A percentile compares a stretch with the other conserved stretches of the same genome.
These are phyloP conservation scores for Apamea crenata DNA, from an alignment of 2,888 invertebrate species.

Conservation along the genomic window DNA sequence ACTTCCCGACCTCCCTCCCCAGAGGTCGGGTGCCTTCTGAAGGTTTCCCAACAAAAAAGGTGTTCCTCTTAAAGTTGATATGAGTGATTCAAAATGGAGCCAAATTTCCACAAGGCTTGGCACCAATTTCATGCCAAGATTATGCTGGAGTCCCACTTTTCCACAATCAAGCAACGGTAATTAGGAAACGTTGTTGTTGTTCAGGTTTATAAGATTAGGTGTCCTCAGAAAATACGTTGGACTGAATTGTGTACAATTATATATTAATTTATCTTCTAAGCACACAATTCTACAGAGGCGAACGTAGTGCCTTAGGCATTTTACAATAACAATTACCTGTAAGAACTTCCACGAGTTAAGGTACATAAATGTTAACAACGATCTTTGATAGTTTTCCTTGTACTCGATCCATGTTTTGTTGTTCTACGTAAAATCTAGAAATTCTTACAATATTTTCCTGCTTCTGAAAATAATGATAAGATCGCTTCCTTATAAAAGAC, in stretches of 20 bases:
- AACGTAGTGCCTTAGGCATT: background rate
- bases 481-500: conserved; percentile 37
- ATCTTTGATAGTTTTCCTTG: conserved; percentile 19
- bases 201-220: background rate
- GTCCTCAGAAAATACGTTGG: background rate
- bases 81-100: background rate
- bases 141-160: background rate
- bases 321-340: background rate
- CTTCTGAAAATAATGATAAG: conserved; percentile 19
- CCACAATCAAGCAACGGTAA: background rate
- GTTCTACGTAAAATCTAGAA: background rate
- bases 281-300: background rate
- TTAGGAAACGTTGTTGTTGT: background rate
- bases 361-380: background rate
- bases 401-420: background rate
- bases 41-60: too few relatives aligned
- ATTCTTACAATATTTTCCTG: background rate
- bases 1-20: too few relatives aligned
- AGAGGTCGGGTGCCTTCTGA: too few relatives aligned
- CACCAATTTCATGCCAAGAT: background rate
- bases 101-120: background rate
- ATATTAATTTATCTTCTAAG: background rate
- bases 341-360: background rate
- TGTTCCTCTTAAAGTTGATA: background rate
- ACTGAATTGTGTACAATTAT: conserved; percentile 7